These are phyloP conservation scores for Salvator merianae DNA, from an alignment of 2,113 vertebrate species.

Conservation along the genomic window DNA sequence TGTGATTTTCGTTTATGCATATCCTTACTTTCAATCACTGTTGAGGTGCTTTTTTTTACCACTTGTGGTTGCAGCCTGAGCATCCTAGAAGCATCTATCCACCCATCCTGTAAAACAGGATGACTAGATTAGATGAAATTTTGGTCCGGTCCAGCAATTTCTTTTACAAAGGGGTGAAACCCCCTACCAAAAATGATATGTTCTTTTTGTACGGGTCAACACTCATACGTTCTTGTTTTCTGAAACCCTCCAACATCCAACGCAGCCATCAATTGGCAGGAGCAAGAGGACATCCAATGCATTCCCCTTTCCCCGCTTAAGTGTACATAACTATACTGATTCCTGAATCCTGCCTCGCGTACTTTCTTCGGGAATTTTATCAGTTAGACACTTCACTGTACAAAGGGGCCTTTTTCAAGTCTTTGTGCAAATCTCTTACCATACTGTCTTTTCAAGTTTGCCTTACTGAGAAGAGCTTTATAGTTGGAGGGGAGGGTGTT, in stretches of 20 bases:
- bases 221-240: too few relatives aligned
- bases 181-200: background rate
- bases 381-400: constrained; percentile 12
- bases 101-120: too few relatives aligned
- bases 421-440: constrained; percentile 33
- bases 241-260: background rate
- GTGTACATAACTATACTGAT: background rate
- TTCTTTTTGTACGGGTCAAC: background rate
- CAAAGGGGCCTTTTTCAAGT: constrained; percentile 21
- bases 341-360: background rate
- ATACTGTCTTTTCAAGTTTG: constrained; percentile 44
- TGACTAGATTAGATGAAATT: background rate
- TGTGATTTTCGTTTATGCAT: too few relatives aligned
- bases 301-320: too few relatives aligned
- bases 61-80: background rate
- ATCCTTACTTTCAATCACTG: too few relatives aligned
- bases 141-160: background rate
- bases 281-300: background rate
- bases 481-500: background rate
- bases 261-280: background rate
- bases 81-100: background rate
- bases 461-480: constrained; percentile 56
- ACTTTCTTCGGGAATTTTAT: background rate
- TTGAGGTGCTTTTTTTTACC: too few relatives aligned
- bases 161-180: background rate